phyloP scores from a whole-genome alignment of 1,140 invertebrate species.

The Phenacoccus solenopsis region DNA sequence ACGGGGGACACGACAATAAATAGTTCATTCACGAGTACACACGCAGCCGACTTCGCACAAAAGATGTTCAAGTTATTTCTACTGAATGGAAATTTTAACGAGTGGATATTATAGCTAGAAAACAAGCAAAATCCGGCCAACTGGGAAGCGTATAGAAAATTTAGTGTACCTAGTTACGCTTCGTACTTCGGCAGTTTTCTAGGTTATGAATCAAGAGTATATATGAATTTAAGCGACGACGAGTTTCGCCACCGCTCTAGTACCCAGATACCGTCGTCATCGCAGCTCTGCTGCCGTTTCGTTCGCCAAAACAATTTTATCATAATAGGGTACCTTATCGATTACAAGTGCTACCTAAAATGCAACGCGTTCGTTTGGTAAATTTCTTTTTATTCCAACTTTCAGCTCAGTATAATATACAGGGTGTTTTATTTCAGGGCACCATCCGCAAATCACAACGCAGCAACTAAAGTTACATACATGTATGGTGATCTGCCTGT shows the following conservation, averaged over 20 bases:
- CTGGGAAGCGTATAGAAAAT: background rate
- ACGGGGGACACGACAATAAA: background rate
- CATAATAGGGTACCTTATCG: no score
- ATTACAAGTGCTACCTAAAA: no score
- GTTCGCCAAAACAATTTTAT: no score
- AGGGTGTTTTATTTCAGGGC: no score
- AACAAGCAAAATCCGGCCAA: background rate
- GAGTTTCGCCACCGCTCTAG: background rate
- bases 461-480: no score
- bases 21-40: background rate
- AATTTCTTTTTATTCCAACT: no score
- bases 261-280: no score
- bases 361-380: no score
- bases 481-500: no score
- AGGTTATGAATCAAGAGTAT: background rate
- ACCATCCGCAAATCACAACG: no score
- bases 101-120: background rate
- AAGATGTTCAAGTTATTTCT: slow-evolving; percentile 2
- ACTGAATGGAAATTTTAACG: background rate
- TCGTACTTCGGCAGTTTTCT: background rate
- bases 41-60: background rate
- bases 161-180: background rate
- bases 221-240: background rate
- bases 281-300: no score
- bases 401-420: no score